Conservation (phyloP, 1,140 invertebrate genomes). For the Drosophila mauritiana region DNA sequence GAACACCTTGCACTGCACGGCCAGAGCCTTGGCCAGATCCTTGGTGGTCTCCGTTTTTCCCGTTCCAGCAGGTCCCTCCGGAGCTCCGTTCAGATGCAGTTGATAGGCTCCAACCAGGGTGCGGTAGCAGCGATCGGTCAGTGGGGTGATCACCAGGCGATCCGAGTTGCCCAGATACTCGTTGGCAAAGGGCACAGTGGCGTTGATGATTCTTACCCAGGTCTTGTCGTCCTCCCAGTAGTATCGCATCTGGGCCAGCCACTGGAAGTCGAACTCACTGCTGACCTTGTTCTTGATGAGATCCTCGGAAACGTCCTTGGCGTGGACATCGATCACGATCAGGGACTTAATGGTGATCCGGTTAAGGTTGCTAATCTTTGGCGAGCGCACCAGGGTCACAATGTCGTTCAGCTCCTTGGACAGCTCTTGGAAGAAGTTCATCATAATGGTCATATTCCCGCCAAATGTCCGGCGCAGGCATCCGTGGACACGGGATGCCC, state of each 20-base stretch:
- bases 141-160: constrained; percentile 91
- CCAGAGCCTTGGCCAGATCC: constrained; percentile 94
- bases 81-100: constrained; percentile 94
- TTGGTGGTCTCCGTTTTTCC: constrained; percentile 96
- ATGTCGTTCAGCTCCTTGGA: constrained; percentile 88
- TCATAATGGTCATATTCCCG: constrained; percentile 86
- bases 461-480: constrained; percentile 86
- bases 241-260: constrained; percentile 95
- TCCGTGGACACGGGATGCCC: constrained; percentile 92
- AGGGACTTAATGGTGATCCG: constrained; percentile 93
- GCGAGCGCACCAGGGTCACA: constrained; percentile 87
- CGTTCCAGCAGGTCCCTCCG: constrained; percentile 95
- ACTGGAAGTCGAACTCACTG: constrained; percentile 94
- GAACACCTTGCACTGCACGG: constrained; percentile 96
- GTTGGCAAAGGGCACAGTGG: constrained; percentile 93
- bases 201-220: constrained; percentile 94
- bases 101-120: constrained; percentile 95
- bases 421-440: constrained; percentile 86
- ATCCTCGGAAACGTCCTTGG: constrained; percentile 93
- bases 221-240: constrained; percentile 94
- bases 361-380: constrained; percentile 86
- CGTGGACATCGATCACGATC: constrained; percentile 96
- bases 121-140: constrained; percentile 94
- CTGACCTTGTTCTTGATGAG: constrained; percentile 89
- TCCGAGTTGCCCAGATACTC: constrained; percentile 94